phyloP scores from a whole-genome alignment of 2,113 vertebrate genomes.

The Pachycephala philippinensis region DNA sequence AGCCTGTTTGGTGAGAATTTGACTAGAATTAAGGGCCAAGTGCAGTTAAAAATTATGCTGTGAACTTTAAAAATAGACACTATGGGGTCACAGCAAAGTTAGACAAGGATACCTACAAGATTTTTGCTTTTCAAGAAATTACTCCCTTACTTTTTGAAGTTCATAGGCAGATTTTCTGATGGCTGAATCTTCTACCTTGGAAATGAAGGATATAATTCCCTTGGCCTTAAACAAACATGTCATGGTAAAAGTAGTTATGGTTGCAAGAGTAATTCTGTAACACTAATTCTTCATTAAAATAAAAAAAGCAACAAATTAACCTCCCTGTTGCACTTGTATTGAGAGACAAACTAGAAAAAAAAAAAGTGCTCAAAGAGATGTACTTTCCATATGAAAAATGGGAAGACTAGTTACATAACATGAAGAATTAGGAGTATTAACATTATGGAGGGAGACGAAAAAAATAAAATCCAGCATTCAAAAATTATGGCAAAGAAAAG shows the following conservation, averaged over 20 bases:
- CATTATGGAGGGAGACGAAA: accelerated
- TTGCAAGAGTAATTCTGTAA: not conserved
- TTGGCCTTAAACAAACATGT: not conserved
- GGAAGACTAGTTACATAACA: accelerated
- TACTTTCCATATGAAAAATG: not conserved
- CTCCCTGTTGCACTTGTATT: not conserved
- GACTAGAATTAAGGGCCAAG: not conserved
- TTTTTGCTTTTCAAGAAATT: not conserved
- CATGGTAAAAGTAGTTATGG: not conserved
- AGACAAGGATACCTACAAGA: not conserved
- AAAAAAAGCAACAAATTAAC: not conserved
- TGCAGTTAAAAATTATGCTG: not conserved
- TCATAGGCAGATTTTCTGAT: not conserved
- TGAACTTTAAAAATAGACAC: not conserved
- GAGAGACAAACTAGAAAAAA: not conserved
- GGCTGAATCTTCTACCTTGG: not conserved
- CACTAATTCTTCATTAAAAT: not conserved
- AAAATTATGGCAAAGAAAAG: not conserved
- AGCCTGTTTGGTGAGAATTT: conserved; percentile 4
- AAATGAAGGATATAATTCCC: not conserved
- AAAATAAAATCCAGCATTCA: not conserved
- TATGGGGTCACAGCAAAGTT: not conserved
- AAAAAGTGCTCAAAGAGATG: not conserved
- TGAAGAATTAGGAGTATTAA: not conserved
- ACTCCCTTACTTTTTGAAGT: not conserved